Evolutionary conservation across 2,888 invertebrate genomes (phyloP).

Genomic region (Troides oblongomaculatus): DNA sequence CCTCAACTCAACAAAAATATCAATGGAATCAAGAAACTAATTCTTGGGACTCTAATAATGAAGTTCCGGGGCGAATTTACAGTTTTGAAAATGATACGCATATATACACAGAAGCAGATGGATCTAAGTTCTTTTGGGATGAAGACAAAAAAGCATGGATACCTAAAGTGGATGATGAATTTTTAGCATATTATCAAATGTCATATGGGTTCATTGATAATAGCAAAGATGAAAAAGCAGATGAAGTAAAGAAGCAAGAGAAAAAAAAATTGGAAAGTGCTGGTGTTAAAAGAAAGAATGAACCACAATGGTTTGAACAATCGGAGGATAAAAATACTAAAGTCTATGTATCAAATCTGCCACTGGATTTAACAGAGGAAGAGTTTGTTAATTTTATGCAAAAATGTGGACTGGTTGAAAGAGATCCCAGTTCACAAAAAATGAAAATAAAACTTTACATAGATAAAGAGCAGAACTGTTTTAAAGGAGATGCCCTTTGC

Average conservation of each 20-base stretch:
- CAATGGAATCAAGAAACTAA: constrained; percentile 80
- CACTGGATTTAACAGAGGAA: constrained; percentile 91
- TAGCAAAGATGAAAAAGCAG: constrained; percentile 53
- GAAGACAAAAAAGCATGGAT: constrained; percentile 95
- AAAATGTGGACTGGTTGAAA: constrained; percentile 97
- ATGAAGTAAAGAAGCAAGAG: constrained; percentile 54
- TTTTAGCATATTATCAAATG: constrained; percentile 97
- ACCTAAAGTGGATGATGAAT: constrained; percentile 97
- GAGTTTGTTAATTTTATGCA: constrained; percentile 95
- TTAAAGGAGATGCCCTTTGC: constrained; percentile 98
- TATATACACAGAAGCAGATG: constrained; percentile 91
- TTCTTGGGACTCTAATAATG: constrained; percentile 64
- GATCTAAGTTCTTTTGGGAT: constrained; percentile 95
- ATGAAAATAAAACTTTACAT: constrained; percentile 96
- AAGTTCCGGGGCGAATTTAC: constrained; percentile 73
- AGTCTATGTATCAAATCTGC: constrained; percentile 97
- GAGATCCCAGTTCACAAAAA: constrained; percentile 88
- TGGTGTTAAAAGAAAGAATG: constrained; percentile 77
- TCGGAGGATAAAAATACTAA: constrained; percentile 92
- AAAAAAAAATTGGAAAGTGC: constrained; percentile 64
- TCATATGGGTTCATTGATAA: constrained; percentile 92
- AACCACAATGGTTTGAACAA: constrained; percentile 94
- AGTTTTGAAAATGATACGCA: constrained; percentile 88
- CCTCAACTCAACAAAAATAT: constrained; percentile 83
- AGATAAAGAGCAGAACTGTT: constrained; percentile 86